These are phyloP conservation scores for Tenualosa ilisha DNA, from an alignment of 2,797 vertebrate species.

Conservation along the genomic window DNA sequence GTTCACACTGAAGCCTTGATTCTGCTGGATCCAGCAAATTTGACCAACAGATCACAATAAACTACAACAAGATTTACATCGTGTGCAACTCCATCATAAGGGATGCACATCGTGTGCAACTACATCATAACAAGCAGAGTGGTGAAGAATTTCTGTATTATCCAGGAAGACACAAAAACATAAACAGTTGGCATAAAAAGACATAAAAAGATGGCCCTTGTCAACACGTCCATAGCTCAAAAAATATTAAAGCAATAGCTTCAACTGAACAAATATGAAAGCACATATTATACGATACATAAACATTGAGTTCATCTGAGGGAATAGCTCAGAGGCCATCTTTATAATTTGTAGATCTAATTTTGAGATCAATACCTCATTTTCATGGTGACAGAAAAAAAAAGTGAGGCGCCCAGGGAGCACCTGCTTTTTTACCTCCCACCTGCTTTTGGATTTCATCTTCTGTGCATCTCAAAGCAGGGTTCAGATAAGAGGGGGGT, in stretches of 20 bases:
- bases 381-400: neutral
- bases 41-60: neutral
- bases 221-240: neutral
- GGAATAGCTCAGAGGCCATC: neutral
- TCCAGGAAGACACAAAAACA: neutral
- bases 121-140: neutral
- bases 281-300: neutral
- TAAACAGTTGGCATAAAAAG: neutral
- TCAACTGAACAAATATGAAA: slow-evolving; percentile 2
- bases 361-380: neutral
- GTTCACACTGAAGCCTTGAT: neutral
- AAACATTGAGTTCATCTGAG: neutral
- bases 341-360: slow-evolving; percentile 7
- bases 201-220: neutral
- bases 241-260: slow-evolving; percentile 10
- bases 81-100: neutral
- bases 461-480: slow-evolving; percentile 15
- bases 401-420: neutral
- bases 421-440: neutral
- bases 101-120: neutral
- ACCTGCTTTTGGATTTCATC: slow-evolving; percentile 30
- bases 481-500: slow-evolving; percentile 29
- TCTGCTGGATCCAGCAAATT: neutral
- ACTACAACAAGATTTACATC: neutral
- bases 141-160: neutral